Evolutionary conservation across 2,113 vertebrate species (phyloP), one percentile per base, ranked within the genome.

Genomic region (Notothenia coriiceps): DNA sequence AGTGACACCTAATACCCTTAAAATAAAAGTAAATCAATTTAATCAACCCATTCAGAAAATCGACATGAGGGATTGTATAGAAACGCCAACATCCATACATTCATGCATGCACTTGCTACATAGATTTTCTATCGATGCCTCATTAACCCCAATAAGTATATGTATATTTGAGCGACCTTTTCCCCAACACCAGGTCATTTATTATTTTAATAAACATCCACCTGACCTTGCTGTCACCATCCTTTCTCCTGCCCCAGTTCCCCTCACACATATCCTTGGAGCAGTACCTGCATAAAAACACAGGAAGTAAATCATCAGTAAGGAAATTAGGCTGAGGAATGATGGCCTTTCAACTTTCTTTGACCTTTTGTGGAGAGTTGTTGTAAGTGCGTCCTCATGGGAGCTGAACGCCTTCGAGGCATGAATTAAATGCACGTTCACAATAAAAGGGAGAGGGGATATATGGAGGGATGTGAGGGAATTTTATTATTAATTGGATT

Each of bases 401-500:
- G 86, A 85, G 56, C 77, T 59, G 60, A 17, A n/a, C 12, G 40
- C 56, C 76, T 62, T 47, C 51, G 18, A 63, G 78, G 82, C 73
- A 73, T 79, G 55, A 83, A 79, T 85, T 81, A 59, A 77, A 59
- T 29, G 54, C 14, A 59, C 40, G 72, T 81, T 63, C 29, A 50
- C 74, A 73, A 73, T 61, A 79, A 72, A 40, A 29, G 29, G 56
- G 17, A 59, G 25, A 47, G 49, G 46, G 54, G 35, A 68, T 80
- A 52, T 51, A 64, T 40, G 18, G 77, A 86, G 61, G 66, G 59
- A 73, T 65, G 29, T 15, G 10, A 57, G 55, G 70, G 55, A 50
- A 74, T 75, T 77, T 77, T 79, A 70, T 85, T 87, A 82, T 92
- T 93, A 90, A 90, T 91, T 87, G 74, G 88, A 70, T 68, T 74